A percentile compares a stretch with the other conserved stretches of the same genome.
Evolutionary conservation across 2,797 vertebrate genomes (phyloP).

Genomic region (Otolemur crassicaudatus): DNA sequence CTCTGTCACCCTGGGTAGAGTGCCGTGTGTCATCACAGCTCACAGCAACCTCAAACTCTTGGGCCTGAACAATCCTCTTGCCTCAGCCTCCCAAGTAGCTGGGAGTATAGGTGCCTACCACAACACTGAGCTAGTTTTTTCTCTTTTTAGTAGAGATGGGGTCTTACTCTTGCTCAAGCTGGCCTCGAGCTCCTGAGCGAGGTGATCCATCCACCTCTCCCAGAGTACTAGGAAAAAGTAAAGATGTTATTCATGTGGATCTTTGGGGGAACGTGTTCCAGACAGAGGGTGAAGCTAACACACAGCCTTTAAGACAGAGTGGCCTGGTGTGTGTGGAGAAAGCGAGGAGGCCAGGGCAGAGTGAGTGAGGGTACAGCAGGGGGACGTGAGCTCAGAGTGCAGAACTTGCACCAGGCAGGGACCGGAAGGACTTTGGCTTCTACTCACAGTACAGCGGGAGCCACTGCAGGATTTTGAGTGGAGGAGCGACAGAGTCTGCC

Average conservation of each 20-base stretch:
- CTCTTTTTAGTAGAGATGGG: too few relatives aligned
- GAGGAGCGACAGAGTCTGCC: background rate
- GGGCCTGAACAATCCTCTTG: too few relatives aligned
- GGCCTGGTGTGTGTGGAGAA: background rate
- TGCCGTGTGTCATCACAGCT: too few relatives aligned
- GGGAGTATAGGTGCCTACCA: too few relatives aligned
- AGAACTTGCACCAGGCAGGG: background rate
- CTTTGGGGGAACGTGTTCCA: background rate
- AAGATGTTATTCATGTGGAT: background rate
- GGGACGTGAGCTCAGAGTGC: background rate
- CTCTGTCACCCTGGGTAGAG: too few relatives aligned
- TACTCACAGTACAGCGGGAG: background rate
- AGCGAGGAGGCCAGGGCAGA: background rate
- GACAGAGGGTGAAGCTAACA: background rate
- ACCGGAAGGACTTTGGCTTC: background rate
- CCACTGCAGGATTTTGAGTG: background rate
- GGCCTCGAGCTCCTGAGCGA: too few relatives aligned
- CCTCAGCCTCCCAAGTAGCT: too few relatives aligned
- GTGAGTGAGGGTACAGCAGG: background rate
- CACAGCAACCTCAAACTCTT: too few relatives aligned
- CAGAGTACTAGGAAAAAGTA: too few relatives aligned
- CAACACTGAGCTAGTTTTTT: too few relatives aligned
- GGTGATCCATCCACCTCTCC: too few relatives aligned
- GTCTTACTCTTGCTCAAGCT: too few relatives aligned
- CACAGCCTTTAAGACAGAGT: background rate